Conservation (phyloP, 1,140 invertebrate species). For the Cherax destructor region DNA sequence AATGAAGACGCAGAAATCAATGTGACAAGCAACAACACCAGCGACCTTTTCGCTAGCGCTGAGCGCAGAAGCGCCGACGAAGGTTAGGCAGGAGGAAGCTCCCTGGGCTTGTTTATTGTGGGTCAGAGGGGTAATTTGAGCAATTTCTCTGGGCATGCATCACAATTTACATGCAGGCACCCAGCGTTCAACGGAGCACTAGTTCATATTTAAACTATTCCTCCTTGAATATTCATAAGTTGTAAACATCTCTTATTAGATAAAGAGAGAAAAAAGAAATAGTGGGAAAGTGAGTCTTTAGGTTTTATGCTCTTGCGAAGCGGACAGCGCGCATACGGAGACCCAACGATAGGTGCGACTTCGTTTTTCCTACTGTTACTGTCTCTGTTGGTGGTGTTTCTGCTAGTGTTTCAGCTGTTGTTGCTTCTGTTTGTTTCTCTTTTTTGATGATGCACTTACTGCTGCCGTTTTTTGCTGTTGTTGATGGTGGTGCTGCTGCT, state of each 20-base stretch:
- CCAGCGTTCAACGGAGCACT: slow-evolving; percentile 11
- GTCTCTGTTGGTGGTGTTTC: no score
- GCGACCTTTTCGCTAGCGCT: no score
- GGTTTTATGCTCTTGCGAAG: background rate
- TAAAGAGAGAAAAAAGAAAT: background rate
- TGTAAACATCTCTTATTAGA: slow-evolving; percentile 36
- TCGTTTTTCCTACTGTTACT: no score
- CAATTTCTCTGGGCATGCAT: slow-evolving; percentile 39
- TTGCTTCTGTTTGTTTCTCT: no score
- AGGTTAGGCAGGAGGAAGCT: background rate
- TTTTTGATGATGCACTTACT: no score
- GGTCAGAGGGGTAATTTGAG: slow-evolving; percentile 27
- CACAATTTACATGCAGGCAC: slow-evolving; percentile 51
- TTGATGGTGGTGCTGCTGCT: no score
- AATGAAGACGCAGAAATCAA: no score
- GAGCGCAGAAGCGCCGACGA: background rate
- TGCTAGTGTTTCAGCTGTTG: no score
- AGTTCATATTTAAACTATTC: slow-evolving; percentile 1
- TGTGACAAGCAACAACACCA: no score
- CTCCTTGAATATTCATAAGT: slow-evolving; percentile 48
- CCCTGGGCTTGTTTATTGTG: background rate
- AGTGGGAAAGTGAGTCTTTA: background rate
- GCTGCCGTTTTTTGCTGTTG: no score
- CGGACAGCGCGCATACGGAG: background rate
- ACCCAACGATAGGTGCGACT: no score